Percentiles rank a stretch among this genome's conserved stretches.
These are phyloP conservation scores for Ernsta delagoae DNA, from an alignment of 2,888 invertebrate species.

Conservation along the genomic window DNA sequence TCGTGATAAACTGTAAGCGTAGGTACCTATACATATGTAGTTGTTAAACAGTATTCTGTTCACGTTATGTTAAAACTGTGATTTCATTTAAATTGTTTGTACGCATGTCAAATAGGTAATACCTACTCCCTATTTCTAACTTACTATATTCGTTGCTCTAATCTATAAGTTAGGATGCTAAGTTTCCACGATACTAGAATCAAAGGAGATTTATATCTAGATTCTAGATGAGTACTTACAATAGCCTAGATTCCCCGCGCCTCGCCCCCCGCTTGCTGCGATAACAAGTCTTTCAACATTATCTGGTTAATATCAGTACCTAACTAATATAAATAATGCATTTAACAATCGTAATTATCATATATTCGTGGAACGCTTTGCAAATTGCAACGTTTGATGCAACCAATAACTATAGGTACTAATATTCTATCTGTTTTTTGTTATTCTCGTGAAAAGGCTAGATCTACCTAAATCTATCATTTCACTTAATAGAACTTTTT, in stretches of 20 bases:
- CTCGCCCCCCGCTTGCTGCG: no score
- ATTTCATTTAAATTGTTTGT: conserved; percentile 2
- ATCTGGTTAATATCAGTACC: conserved; percentile 41
- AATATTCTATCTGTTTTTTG: neutral
- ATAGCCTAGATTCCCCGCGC: conserved; percentile 44
- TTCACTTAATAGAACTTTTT: neutral
- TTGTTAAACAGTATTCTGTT: neutral
- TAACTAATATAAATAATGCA: conserved; percentile 23
- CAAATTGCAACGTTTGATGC: no score
- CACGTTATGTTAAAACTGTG: neutral
- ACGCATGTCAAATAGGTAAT: neutral
- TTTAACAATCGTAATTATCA: conserved; percentile 9
- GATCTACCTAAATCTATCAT: neutral
- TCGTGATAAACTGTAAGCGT: conserved; percentile 8
- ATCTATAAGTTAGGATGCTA: neutral
- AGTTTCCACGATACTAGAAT: conserved; percentile 1
- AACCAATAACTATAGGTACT: no score
- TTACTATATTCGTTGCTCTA: neutral
- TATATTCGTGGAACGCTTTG: conserved; percentile 10
- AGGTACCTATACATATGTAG: no score
- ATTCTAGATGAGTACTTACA: conserved; percentile 43
- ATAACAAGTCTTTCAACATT: conserved; percentile 40
- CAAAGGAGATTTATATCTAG: neutral
- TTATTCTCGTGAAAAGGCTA: neutral
- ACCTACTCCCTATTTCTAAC: neutral